These are phyloP conservation scores for Aulostomus chinensis DNA, from an alignment of 2,797 vertebrate genomes.

Conservation along the genomic window DNA sequence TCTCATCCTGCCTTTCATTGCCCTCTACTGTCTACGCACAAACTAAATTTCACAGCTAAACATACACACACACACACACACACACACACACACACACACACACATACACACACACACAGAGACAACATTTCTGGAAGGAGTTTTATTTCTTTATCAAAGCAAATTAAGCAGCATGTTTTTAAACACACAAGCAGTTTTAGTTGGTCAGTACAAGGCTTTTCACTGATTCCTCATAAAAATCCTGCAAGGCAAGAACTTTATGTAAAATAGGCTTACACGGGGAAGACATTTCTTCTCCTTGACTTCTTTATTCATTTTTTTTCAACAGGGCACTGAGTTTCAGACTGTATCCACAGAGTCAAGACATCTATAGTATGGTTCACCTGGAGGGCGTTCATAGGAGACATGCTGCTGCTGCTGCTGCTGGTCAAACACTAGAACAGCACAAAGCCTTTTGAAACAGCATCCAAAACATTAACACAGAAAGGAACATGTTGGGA, in stretches of 20 bases:
- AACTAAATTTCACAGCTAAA: too few relatives aligned
- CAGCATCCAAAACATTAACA: constrained; percentile 64
- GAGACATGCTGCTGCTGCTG: constrained; percentile 51
- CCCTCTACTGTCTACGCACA: too few relatives aligned
- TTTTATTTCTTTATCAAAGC: constrained; percentile 82
- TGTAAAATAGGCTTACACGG: constrained; percentile 53
- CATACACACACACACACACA: too few relatives aligned
- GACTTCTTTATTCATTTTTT: constrained; percentile 15
- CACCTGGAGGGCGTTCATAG: constrained; percentile 28
- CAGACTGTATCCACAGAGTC: constrained; percentile 42
- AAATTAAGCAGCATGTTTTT: constrained; percentile 71
- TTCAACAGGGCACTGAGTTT: constrained; percentile 46
- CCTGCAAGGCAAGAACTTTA: constrained; percentile 55
- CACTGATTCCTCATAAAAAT: constrained; percentile 47
- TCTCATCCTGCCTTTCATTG: too few relatives aligned
- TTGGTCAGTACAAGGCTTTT: constrained; percentile 64
- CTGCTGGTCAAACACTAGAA: constrained; percentile 46
- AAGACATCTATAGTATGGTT: constrained; percentile 40
- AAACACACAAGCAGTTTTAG: constrained; percentile 65
- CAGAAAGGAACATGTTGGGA: constrained; percentile 43
- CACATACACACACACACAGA: neutral
- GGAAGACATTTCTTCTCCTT: too few relatives aligned
- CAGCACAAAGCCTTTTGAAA: constrained; percentile 41
- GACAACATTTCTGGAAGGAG: constrained; percentile 56
- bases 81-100: too few relatives aligned